Base-by-base conservation (phyloP, 1,140 invertebrate species). In the Dendrolimus kikuchii region DNA sequence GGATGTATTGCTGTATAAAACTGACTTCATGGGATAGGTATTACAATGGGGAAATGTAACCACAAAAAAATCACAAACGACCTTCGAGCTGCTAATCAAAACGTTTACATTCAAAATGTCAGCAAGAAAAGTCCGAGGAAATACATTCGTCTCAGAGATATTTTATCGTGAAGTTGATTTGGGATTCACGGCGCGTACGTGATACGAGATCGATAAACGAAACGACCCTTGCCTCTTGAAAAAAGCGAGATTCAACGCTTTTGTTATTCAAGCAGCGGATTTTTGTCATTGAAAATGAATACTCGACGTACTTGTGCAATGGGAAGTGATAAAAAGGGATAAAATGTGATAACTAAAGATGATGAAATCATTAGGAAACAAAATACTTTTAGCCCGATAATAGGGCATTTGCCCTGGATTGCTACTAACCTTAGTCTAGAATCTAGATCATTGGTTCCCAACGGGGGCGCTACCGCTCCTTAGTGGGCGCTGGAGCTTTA, bases 251-350 rank as follows among this genome's bases (percentile, higher is more conserved):
- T 67, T 65, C 68, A 58, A 62, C 55, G 64, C 55, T 67, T 68
- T 60, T 68, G 52, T 59, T 66, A 71, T 71, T 71, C 68, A 66
- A 57, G 46, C 50, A 55, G 63, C 68, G 68, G 52, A 59, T 59
- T 61, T 68, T 66, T 71, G 68, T 71, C 68, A 71, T 71, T 71
- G 68, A 71, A 71, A 71, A 71, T 65, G 62, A 64, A 71, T 68
- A 60, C 60, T 53, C 59, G 47, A 55, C 57, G 59, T 69, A 62
- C 50, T 66, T 64, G 59, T 64, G 63, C 60, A 60, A 61, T 61
- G 59, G 53, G 54, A 45, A 59, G 61, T 61, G 63, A 68, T 71
- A 71, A 68, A 68, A 70, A 67, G 48, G 63, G 60, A 66, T 71
- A 63, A 63, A 57, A 67, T 71, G 63, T 71, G 60, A 55, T 60